Evolutionary conservation across 2,888 invertebrate genomes (phyloP), one percentile per base, ranked within the genome.

Genomic region (Leucania comma): DNA sequence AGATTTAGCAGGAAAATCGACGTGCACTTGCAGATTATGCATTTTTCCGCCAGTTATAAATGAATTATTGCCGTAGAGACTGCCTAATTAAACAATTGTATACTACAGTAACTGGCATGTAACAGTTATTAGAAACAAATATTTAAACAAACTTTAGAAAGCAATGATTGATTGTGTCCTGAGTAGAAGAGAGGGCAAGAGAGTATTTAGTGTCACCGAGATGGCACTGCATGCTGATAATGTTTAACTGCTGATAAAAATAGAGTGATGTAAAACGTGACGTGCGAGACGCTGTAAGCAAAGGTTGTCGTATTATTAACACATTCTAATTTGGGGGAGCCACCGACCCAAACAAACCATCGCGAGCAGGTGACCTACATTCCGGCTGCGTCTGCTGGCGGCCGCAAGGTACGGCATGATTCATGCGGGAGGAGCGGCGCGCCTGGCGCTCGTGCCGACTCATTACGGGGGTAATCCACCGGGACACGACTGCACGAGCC

Each of bases 231-330:
- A 89, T 73, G 80, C 64, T 74, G 75, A 80, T 82, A 71, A 77
- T 80, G 63, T 89, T 76, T 75, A 77, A 80, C 68, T 68, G 68
- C 56, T 82, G 76, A 88, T 90, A 88, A 90, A 91, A 93, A 93
- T 94, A 93, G 91, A 88, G 84, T 78, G 86, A 86, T 86, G 85
- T 84, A 85, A 81, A 86, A 75, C 86, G 88, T 87, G 88, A 87
- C 86, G 90, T 78, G 77, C 84, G 88, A 87, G 89, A 87, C 85
- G 89, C 85, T 85, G 86, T 88, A 91, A 90, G 91, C 91, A 94
- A 94, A 94, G 94, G 93, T 94, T 94, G 92, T 90, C 91, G 90
- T 94, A 95, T 93, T 94, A 94, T 93, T 94, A 94, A 91, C 93
- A 90, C 91, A 91, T 91, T 93, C 93, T 95, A 95, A 95, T 94